phyloP scores from a whole-genome alignment of 2,797 vertebrate species.

The Sebastes itinus region DNA sequence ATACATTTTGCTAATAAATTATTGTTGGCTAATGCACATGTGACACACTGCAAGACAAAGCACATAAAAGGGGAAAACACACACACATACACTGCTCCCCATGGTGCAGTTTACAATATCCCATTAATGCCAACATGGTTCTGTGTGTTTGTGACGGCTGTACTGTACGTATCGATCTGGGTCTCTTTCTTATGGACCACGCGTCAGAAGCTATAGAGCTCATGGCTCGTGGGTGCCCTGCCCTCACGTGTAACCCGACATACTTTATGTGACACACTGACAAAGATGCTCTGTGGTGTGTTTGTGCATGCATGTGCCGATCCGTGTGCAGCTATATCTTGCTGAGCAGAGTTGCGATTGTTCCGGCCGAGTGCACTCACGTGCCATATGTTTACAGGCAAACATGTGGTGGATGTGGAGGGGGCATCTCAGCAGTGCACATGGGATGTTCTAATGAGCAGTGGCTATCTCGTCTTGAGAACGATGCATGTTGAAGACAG shows the following conservation, averaged over 20 bases:
- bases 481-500: too few relatives aligned
- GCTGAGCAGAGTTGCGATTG: not conserved
- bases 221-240: not conserved
- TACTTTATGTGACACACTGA: constrained; percentile 3
- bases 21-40: not conserved
- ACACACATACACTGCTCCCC: constrained; percentile 1
- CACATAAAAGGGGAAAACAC: not conserved
- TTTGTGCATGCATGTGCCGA: constrained; percentile 30
- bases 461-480: not conserved
- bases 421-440: not conserved
- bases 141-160: constrained; percentile 5
- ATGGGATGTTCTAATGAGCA: not conserved
- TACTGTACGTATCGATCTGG: not conserved
- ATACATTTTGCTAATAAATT: constrained; percentile 1
- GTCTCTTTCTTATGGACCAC: not conserved
- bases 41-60: not conserved
- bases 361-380: constrained; percentile 46
- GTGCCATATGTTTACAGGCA: constrained; percentile 59
- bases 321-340: not conserved
- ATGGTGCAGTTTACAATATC: constrained; percentile 3
- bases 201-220: not conserved
- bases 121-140: constrained; percentile 25
- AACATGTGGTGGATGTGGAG: constrained; percentile 1
- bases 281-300: not conserved
- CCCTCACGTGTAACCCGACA: constrained; percentile 27